Percentiles rank a stretch among this genome's conserved stretches.
These are phyloP conservation scores for Drosophila imparisetae DNA, from an alignment of 2,888 invertebrate species.

Conservation along the genomic window DNA sequence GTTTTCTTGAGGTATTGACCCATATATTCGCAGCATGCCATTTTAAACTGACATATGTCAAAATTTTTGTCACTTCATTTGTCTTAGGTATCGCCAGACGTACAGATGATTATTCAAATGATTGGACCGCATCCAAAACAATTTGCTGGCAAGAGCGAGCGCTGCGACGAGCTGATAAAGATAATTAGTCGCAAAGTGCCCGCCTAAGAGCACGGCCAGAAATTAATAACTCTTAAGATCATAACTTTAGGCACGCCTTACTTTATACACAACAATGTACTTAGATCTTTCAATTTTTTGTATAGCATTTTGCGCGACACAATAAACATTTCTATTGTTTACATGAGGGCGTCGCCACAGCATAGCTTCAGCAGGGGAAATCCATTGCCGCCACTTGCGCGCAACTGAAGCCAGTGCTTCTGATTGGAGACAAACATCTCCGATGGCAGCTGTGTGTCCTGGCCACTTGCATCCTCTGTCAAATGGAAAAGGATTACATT, in stretches of 20 bases:
- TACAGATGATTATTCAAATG: constrained; percentile 95
- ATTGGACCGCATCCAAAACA: constrained; percentile 94
- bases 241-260: constrained; percentile 43
- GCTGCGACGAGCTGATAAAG: constrained; percentile 92
- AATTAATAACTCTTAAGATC: constrained; percentile 25
- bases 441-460: constrained; percentile 90
- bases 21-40: constrained; percentile 43
- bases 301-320: constrained; percentile 75
- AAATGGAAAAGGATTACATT: constrained; percentile 34
- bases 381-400: constrained; percentile 84
- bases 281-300: constrained; percentile 68
- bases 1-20: constrained; percentile 84
- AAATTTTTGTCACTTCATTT: constrained; percentile 14
- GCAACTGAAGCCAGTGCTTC: constrained; percentile 93
- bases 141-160: constrained; percentile 92
- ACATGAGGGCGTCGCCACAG: constrained; percentile 70
- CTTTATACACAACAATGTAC: constrained; percentile 54
- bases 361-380: constrained; percentile 74
- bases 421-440: constrained; percentile 97
- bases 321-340: constrained; percentile 73
- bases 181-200: constrained; percentile 89
- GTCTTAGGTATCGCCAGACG: constrained; percentile 92
- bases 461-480: constrained; percentile 84
- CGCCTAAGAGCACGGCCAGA: constrained; percentile 59
- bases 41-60: constrained; percentile 67